Evolutionary conservation across 1,140 invertebrate species (phyloP).

Genomic region (Pseudomyrmex cubaensis): DNA sequence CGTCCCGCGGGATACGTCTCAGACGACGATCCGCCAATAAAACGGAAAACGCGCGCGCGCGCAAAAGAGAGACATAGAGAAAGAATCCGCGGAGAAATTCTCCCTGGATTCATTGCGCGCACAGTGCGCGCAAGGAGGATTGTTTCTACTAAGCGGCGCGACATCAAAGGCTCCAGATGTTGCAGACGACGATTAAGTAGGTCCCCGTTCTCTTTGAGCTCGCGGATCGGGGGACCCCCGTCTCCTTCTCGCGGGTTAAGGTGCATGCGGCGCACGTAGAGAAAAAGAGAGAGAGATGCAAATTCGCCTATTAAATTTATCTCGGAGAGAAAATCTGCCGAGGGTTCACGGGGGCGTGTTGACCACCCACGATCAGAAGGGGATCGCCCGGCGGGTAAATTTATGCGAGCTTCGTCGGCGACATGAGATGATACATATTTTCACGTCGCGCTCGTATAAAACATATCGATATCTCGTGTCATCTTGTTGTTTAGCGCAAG

Average conservation of each 20-base stretch:
- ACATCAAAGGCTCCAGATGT: constrained; percentile 75
- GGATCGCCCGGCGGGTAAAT: constrained; percentile 21
- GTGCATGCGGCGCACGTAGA: constrained; percentile 25
- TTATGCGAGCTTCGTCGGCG: constrained; percentile 24
- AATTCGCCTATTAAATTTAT: constrained; percentile 68
- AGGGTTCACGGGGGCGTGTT: constrained; percentile 4
- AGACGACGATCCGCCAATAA: constrained; percentile 8
- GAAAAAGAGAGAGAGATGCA: constrained; percentile 51
- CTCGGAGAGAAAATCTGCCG: constrained; percentile 58
- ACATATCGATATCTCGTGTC: neutral
- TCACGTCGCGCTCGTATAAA: neutral
- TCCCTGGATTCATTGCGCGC: neutral
- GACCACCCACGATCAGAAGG: constrained; percentile 44
- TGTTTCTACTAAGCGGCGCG: constrained; percentile 72
- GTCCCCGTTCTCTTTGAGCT: constrained; percentile 53
- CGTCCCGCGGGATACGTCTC: neutral
- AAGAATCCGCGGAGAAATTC: constrained; percentile 26
- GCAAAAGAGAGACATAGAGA: too few species aligned
- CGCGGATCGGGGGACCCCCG: constrained; percentile 1
- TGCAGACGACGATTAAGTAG: constrained; percentile 66
- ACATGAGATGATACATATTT: neutral
- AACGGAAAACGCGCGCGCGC: constrained; percentile 7
- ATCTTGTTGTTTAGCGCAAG: neutral
- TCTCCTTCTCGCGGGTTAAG: neutral
- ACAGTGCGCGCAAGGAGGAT: constrained; percentile 29